Evolutionary conservation across 2,888 invertebrate genomes (phyloP).

Genomic region (Papilio demoleus): DNA sequence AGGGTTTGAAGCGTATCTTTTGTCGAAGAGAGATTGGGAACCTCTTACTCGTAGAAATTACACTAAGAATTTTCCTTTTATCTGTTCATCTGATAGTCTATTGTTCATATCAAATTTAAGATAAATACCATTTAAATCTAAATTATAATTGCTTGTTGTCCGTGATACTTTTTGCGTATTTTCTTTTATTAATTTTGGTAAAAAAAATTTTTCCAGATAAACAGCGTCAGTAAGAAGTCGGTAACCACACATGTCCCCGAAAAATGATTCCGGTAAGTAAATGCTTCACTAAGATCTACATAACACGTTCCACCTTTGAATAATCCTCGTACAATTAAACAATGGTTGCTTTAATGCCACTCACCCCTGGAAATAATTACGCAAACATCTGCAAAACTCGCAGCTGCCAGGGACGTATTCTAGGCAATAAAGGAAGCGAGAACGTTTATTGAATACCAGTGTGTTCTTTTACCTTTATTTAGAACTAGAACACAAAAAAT

Average conservation of each 20-base stretch:
- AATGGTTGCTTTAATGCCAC: slow-evolving; percentile 45
- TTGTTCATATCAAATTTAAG: too few relatives aligned
- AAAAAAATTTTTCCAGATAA: slow-evolving; percentile 60
- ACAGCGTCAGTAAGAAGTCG: slow-evolving; percentile 50
- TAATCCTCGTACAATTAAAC: slow-evolving; percentile 45
- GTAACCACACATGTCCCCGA: slow-evolving; percentile 76
- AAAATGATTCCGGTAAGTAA: slow-evolving; percentile 80
- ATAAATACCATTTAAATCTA: too few relatives aligned
- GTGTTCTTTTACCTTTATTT: slow-evolving; percentile 49
- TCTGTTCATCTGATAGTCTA: too few relatives aligned
- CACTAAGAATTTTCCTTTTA: too few relatives aligned
- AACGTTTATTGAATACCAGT: slow-evolving; percentile 56
- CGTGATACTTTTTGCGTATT: too few relatives aligned
- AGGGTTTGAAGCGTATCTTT: neutral
- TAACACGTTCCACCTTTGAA: slow-evolving; percentile 41
- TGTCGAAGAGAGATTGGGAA: too few relatives aligned
- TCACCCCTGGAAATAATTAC: slow-evolving; percentile 59
- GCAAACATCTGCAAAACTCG: slow-evolving; percentile 59
- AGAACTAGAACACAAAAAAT: slow-evolving; percentile 47
- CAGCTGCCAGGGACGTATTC: slow-evolving; percentile 64
- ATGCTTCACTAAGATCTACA: slow-evolving; percentile 31
- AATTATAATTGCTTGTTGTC: too few relatives aligned
- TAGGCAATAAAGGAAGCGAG: slow-evolving; percentile 64
- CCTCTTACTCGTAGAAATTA: too few relatives aligned
- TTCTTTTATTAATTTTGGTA: too few relatives aligned